phyloP scores from a whole-genome alignment of 2,113 vertebrate species.

The Hippocampus comes region DNA sequence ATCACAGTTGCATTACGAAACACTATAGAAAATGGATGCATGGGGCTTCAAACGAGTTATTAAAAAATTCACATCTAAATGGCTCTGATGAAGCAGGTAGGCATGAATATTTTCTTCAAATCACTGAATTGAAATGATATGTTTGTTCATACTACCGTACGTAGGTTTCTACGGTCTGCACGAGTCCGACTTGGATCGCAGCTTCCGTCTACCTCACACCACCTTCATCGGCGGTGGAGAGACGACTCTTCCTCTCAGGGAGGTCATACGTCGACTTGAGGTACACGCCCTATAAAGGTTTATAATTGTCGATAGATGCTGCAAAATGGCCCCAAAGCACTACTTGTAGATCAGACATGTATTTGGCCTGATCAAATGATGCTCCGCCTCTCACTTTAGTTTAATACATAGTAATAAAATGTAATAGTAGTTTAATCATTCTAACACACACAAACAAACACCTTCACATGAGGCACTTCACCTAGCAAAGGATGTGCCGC shows the following conservation, averaged over 20 bases:
- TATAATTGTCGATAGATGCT: neutral
- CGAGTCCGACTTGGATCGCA: constrained; percentile 85
- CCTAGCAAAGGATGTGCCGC: neutral
- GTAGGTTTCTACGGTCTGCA: constrained; percentile 84
- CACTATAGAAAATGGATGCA: neutral
- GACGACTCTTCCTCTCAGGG: constrained; percentile 80
- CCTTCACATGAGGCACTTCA: neutral
- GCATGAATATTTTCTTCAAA: neutral
- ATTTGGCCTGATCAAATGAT: too few species aligned
- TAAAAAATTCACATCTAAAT: too few species aligned
- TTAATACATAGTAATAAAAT: too few species aligned
- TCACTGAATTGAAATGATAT: neutral
- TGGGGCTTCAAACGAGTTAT: too few species aligned
- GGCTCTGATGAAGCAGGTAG: neutral
- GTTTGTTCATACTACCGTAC: too few species aligned
- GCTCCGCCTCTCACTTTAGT: too few species aligned
- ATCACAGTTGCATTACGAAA: too few species aligned
- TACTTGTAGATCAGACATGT: too few species aligned
- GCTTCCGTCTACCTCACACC: constrained; percentile 86
- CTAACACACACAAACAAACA: too few species aligned
- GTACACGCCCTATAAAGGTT: constrained; percentile 47
- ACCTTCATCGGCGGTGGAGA: constrained; percentile 88
- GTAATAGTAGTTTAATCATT: too few species aligned
- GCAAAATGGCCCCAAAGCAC: too few species aligned
- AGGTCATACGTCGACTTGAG: constrained; percentile 89